Conservation (phyloP, 2,888 invertebrate species). For the Heliconius hortense region DNA sequence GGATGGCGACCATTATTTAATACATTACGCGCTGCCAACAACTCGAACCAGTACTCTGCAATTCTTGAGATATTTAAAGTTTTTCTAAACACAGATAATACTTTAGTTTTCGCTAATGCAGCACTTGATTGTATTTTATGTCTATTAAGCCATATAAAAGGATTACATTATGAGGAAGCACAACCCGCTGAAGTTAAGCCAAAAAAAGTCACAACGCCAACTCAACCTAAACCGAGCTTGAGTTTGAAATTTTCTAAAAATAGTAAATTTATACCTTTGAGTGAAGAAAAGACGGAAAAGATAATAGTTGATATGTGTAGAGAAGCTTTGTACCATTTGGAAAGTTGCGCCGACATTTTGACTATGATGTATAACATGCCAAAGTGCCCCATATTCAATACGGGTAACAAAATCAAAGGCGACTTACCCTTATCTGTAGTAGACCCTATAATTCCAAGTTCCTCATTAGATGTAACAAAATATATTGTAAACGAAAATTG, state of each 20-base stretch:
- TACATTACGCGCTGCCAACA: slow-evolving; percentile 92
- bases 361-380: slow-evolving; percentile 97
- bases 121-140: slow-evolving; percentile 97
- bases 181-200: slow-evolving; percentile 72
- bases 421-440: slow-evolving; percentile 90
- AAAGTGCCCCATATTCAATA: slow-evolving; percentile 95
- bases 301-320: slow-evolving; percentile 84
- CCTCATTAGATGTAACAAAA: slow-evolving; percentile 85
- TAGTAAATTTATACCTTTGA: slow-evolving; percentile 74
- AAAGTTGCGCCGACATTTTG: slow-evolving; percentile 92
- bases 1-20: slow-evolving; percentile 98
- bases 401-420: slow-evolving; percentile 91
- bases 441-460: slow-evolving; percentile 91
- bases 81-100: slow-evolving; percentile 95
- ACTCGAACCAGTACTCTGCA: slow-evolving; percentile 86
- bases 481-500: slow-evolving; percentile 86
- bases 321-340: slow-evolving; percentile 92
- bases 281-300: slow-evolving; percentile 75
- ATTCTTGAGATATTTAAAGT: slow-evolving; percentile 96
- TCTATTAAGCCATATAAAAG: slow-evolving; percentile 88
- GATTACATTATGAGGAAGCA: slow-evolving; percentile 83
- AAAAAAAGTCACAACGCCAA: slow-evolving; percentile 60
- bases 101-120: slow-evolving; percentile 95
- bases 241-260: slow-evolving; percentile 74
- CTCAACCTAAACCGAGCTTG: slow-evolving; percentile 66